Base-by-base conservation (phyloP, 2,797 vertebrate genomes). In the Silurus lanzhouensis region DNA sequence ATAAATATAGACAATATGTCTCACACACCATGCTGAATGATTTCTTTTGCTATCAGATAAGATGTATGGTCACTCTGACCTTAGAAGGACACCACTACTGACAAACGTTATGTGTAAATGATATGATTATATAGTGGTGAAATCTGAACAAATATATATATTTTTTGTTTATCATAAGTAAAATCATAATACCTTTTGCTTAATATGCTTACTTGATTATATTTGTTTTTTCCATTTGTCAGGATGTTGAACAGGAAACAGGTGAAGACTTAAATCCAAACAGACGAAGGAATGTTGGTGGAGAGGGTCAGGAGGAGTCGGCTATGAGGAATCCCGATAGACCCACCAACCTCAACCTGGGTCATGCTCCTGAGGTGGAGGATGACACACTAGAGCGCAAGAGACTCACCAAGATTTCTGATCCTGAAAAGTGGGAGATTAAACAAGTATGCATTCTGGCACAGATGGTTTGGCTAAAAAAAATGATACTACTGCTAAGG, bases 351-450 rank as follows among this genome's bases (percentile, higher is more conserved):
- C 91, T 99, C 7, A 97, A 98, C 82, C 91, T 98, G 5, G 97
- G 97, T 88, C 97, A 93, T 0, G 96, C 96, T 22, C 98, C 97
- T 0, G 98, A 99, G 91, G 93, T 98, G 85, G 98, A 99, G 90
- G 98, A 99, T 0, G 97, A 99, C 91, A 97, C 97, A 0, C 92
- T 99, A 74, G 97, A 99, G 82, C 94, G 98, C 83, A 99, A 99
- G 87, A 96, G 98, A 86, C 98, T 99, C 83, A 98, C 98, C 7
- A 97, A 98, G 1, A 99, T 99, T 79, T 99, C 98, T 0, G 98
- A 99, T 92, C 97, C 97, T 0, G 97, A 99, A 92, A 99, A 99
- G 81, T 99, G 98, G 98, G 98, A 99, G 89, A 99, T 99, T 84
- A 99, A 99, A 89, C 98, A 99, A 96, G 98, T 99, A 19, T 5